Base-by-base conservation (phyloP, 1,140 invertebrate genomes). In the Drosophila pallidifrons region DNA sequence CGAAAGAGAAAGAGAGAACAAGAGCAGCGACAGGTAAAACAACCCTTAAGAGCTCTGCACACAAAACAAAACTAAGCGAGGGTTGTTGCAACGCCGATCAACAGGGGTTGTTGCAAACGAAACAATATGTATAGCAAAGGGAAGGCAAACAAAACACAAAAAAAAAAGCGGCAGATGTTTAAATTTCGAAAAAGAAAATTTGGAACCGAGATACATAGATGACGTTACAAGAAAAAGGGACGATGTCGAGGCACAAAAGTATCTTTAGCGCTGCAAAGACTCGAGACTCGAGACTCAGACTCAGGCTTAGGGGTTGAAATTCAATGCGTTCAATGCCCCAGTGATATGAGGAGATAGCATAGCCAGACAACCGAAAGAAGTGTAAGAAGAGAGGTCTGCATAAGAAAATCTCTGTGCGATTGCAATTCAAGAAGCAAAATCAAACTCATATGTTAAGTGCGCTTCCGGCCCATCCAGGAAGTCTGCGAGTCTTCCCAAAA, bases 401-500 rank as follows among this genome's bases (percentile, higher is more conserved):
- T 67, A 30, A 45, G 43, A 41, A 71, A 75, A 70, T 70, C 58
- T 63, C 47, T 52, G 49, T 57, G 41, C 63, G 68, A 45, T 8
- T 67, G 64, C 43, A 67, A 51, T n/a, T 30, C 54, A 59, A 58
- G 49, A 54, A 54, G 38, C 41, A 49, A 28, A 35, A 45, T 15
- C 55, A 57, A 60, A 61, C 63, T 66, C 41, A 38, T 54, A 69
- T 60, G 60, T 76, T 79, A 82, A 79, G 79, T 79, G 79, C 75
- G 66, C 83, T 87, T 87, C 82, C 82, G 82, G 76, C 70, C 47
- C 59, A 74, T 70, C 59, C 71, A 78, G 79, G 79, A 81, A 82
- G 81, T 83, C 64, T 65, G 61, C 51, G 61, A 25, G 20, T 25
- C 20, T 25, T 25, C 6, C 61, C 58, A 57, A 57, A 67, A 63